These are phyloP conservation scores for Syngnathus rostellatus DNA, from an alignment of 2,797 vertebrate species.

Conservation along the genomic window DNA sequence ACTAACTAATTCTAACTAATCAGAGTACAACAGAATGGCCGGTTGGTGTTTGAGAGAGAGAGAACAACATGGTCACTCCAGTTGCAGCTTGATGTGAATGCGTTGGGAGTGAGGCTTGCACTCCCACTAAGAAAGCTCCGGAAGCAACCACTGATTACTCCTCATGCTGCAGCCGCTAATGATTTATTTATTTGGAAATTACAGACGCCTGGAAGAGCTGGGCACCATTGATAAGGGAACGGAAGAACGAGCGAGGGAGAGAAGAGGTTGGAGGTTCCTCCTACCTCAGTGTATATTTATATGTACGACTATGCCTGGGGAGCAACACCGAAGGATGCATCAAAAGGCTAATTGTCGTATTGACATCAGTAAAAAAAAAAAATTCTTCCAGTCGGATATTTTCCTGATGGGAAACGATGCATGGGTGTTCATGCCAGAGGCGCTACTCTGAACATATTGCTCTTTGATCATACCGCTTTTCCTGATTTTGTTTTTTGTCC, in stretches of 20 bases:
- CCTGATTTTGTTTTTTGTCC: constrained; percentile 2
- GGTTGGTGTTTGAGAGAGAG: constrained; percentile 13
- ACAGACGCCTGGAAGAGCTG: constrained; percentile 53
- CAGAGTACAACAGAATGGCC: constrained; percentile 1
- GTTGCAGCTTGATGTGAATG: constrained; percentile 49
- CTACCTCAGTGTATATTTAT: constrained; percentile 21
- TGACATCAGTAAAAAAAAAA: constrained; percentile 18
- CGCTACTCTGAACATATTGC: constrained; percentile 39
- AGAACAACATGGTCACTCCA: constrained; percentile 18
- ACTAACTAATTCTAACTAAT: constrained; percentile 15
- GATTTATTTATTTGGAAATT: constrained; percentile 69
- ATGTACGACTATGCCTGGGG: constrained; percentile 8
- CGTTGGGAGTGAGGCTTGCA: constrained; percentile 42
- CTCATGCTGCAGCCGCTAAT: constrained; percentile 52
- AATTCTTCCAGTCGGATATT: constrained; percentile 13
- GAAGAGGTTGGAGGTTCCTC: constrained; percentile 25
- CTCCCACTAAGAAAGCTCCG: constrained; percentile 39
- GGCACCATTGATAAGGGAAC: constrained; percentile 53
- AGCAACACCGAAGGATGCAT: constrained; percentile 16
- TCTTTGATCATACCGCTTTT: constrained; percentile 46
- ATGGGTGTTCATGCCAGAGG: constrained; percentile 25
- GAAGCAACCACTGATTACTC: constrained; percentile 56
- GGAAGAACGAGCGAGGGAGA: constrained; percentile 16
- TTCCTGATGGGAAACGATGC: constrained; percentile 17
- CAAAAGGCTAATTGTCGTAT: constrained; percentile 36